Evolutionary conservation across 2,797 vertebrate genomes (phyloP).

Genomic region (Sebastes itinus): DNA sequence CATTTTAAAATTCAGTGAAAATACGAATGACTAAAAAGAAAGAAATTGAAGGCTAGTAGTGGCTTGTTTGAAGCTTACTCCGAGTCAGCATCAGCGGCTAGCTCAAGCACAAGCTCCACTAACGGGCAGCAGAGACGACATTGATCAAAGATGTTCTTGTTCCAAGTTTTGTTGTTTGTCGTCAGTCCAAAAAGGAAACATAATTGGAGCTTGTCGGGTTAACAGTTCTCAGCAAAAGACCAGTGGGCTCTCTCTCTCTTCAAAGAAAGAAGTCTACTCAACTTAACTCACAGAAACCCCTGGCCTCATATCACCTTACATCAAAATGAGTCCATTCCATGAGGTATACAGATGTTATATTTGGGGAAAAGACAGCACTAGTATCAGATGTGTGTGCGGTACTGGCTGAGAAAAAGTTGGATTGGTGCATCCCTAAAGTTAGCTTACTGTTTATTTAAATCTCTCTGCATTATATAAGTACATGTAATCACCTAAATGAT

Average conservation of each 20-base stretch:
- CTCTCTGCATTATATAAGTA: neutral
- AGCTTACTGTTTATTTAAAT: neutral
- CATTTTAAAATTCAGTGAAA: neutral
- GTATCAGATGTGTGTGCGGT: neutral
- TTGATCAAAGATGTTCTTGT: neutral
- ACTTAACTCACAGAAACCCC: neutral
- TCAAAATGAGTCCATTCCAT: neutral
- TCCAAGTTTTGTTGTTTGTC: neutral
- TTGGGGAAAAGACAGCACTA: neutral
- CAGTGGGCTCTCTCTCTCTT: neutral
- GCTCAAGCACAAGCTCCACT: no score
- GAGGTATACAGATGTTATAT: neutral
- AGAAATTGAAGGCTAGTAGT: neutral
- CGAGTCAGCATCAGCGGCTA: neutral
- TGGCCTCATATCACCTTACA: neutral
- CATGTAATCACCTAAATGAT: neutral
- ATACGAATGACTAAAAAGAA: neutral
- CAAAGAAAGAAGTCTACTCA: neutral
- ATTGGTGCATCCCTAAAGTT: neutral
- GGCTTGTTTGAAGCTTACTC: neutral
- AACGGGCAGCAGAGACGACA: rapidly evolving
- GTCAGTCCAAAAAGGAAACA: neutral
- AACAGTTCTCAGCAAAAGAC: neutral
- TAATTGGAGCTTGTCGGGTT: neutral
- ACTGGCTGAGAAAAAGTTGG: neutral